Evolutionary conservation across 2,888 invertebrate genomes (phyloP), one percentile per base, ranked within the genome.

Genomic region (Tuberolachnus salignus): DNA sequence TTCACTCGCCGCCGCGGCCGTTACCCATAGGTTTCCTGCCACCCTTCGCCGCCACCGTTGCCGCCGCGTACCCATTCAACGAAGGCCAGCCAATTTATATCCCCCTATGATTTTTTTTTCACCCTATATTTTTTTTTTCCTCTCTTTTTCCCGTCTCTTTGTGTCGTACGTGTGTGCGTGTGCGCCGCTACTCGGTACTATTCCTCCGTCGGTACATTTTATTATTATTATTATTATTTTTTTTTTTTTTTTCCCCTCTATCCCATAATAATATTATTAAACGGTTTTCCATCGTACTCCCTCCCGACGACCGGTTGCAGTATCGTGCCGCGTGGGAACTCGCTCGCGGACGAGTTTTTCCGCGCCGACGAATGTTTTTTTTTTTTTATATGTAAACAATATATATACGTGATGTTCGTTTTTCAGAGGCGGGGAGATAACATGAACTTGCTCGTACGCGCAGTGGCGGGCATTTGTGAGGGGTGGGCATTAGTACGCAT

Each of bases 1-100:
- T 49, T 49, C 75, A 44, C 42, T 73, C 64, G 64, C 63, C 14
- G 49, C 51, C 72, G 55, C 49, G 26, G 49, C 42, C 44, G 66
- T 64, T 74, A 67, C 69, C 75, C 75, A 55, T 69, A 57, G 66
- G 44, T 69, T 75, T 69, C 53, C 69, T 75, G 57, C 69, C 69
- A 34, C 74, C 63, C 63, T 74, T 64, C 71, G 44, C 69, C 70
- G 16, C 21, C 46, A 23, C 23, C 2, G 6, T 55, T 10, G 10
- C 51, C 46, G 57, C 19, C 21, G 74, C 51, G 69, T 57, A 46
- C 59, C 78, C 75, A 49, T 78, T 57, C 78, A 69, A 78, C 19
- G 78, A 59, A 69, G 59, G 67, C 59, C 78, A 34, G 34, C 34
- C 34, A 69, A 78, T 69, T 67, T 59, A 67, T 75, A 67, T 69